Evolutionary conservation across 2,888 invertebrate species (phyloP).

Genomic region (Chaetogeoica ovagalla): DNA sequence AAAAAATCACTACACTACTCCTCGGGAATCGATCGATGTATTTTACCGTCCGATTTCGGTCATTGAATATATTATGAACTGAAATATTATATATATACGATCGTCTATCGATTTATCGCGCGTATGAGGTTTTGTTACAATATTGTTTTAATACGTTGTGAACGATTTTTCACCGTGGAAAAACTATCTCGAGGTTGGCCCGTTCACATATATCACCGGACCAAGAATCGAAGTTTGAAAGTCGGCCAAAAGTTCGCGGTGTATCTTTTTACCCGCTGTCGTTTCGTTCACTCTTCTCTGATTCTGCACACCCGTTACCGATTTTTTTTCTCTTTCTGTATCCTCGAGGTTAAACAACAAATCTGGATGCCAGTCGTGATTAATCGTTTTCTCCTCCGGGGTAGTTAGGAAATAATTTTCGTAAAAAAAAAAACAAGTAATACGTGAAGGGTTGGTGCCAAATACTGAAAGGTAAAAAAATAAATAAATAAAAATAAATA

Average conservation of each 20-base stretch:
- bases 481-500: neutral
- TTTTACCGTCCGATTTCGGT: too few species aligned
- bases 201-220: conserved; percentile 23
- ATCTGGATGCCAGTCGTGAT: conserved; percentile 40
- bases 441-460: conserved; percentile 3
- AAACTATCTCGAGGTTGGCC: neutral
- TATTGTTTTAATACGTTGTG: neutral
- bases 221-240: conserved; percentile 28
- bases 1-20: too few species aligned
- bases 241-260: conserved; percentile 33
- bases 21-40: too few species aligned
- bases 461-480: conserved; percentile 24
- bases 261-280: conserved; percentile 21
- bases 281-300: neutral
- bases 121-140: neutral
- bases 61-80: too few species aligned
- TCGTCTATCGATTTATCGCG: too few species aligned
- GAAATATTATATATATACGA: too few species aligned
- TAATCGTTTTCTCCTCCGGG: conserved; percentile 20
- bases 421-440: neutral
- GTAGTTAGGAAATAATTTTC: conserved; percentile 14
- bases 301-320: neutral
- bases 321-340: neutral
- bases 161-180: neutral
- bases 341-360: conserved; percentile 26